Conservation (phyloP, 2,888 invertebrate species). For the Yponomeuta cagnagella region DNA sequence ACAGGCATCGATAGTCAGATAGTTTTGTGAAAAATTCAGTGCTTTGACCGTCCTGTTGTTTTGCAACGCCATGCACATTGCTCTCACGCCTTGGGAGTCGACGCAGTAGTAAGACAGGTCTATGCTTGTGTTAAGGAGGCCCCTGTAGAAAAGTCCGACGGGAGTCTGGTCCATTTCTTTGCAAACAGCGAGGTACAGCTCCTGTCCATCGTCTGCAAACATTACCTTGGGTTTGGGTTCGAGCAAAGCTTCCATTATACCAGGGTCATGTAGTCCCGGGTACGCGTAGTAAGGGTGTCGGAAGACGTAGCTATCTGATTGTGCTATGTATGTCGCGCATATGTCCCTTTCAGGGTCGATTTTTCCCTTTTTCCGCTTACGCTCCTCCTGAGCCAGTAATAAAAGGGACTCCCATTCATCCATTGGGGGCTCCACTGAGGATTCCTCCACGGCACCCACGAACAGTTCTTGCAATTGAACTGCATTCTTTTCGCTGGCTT, state of each 20-base stretch:
- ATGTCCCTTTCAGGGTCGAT: conserved; percentile 46
- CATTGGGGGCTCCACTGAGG: conserved; percentile 48
- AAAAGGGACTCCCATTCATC: conserved; percentile 54
- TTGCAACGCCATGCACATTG: conserved; percentile 47
- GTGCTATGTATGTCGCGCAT: conserved; percentile 43
- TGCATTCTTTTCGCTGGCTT: too few species aligned
- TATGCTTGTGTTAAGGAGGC: conserved; percentile 37
- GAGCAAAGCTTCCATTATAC: conserved; percentile 43
- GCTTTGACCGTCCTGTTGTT: conserved; percentile 41
- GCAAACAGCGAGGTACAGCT: conserved; percentile 46
- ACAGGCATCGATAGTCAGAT: conserved; percentile 47
- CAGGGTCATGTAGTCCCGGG: conserved; percentile 53
- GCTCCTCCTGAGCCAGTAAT: conserved; percentile 31
- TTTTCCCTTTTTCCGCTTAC: conserved; percentile 31
- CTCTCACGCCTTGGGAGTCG: conserved; percentile 42
- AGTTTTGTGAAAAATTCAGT: conserved; percentile 50
- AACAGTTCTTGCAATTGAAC: too few species aligned
- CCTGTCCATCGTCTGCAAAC: conserved; percentile 53
- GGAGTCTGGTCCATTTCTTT: conserved; percentile 46
- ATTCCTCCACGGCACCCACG: conserved; percentile 24
- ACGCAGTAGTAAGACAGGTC: conserved; percentile 54
- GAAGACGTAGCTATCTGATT: conserved; percentile 47
- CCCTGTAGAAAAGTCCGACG: conserved; percentile 38
- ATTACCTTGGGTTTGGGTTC: conserved; percentile 29
- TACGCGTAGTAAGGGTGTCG: conserved; percentile 53